phyloP scores from a whole-genome alignment of 2,888 invertebrate species.

The Trachelus tabidus region DNA sequence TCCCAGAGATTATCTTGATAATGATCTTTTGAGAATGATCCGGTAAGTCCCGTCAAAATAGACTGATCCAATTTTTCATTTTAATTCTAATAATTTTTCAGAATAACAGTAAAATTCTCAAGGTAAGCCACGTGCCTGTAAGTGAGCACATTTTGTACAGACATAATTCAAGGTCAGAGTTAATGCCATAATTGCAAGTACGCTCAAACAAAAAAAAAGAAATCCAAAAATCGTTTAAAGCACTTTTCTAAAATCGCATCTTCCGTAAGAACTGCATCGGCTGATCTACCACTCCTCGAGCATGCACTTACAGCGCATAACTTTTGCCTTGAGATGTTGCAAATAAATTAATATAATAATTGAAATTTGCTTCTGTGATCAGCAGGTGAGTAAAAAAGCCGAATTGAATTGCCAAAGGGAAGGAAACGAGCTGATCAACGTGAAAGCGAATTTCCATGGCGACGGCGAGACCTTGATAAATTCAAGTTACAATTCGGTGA shows the following conservation, averaged over 20 bases:
- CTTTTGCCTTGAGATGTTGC: constrained; percentile 63
- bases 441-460: background rate
- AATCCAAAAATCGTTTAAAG: background rate
- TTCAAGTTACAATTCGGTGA: background rate
- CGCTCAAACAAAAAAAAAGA: background rate
- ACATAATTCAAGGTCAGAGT: constrained; percentile 50
- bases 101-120: constrained; percentile 41
- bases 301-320: constrained; percentile 66
- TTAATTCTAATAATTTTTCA: constrained; percentile 26
- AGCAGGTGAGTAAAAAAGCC: background rate
- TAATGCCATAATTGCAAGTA: constrained; percentile 38
- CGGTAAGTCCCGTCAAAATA: background rate
- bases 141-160: constrained; percentile 38
- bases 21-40: background rate
- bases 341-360: background rate
- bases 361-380: background rate
- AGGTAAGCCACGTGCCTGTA: constrained; percentile 49
- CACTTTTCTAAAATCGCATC: background rate
- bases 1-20: background rate
- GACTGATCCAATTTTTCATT: background rate
- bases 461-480: background rate
- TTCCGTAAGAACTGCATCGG: background rate
- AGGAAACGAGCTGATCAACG: background rate
- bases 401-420: background rate
- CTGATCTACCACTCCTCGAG: background rate